Evolutionary conservation across 35 echinoderm and acorn worm genomes (phyloP).

Genomic region (Eucidaris tribuloides): DNA sequence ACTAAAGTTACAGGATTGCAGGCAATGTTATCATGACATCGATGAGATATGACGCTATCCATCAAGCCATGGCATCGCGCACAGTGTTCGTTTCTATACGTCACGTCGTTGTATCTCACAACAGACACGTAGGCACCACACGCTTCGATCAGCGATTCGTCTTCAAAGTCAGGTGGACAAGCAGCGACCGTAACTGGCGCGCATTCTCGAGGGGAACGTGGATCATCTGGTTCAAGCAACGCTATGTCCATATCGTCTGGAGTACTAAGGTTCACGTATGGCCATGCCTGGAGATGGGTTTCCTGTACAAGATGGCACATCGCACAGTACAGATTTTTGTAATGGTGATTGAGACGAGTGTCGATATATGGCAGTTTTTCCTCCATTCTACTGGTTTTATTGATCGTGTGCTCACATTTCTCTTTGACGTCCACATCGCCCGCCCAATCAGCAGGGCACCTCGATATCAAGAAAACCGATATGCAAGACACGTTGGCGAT

Average conservation of each 20-base stretch:
- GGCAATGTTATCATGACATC: background rate
- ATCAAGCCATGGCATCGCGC: background rate
- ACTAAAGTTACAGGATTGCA: too few species aligned
- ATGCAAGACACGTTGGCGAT: too few species aligned
- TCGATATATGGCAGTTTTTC: background rate
- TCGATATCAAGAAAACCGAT: too few species aligned
- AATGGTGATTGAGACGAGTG: background rate
- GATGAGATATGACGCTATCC: too few species aligned
- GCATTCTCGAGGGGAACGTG: background rate
- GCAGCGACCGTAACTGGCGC: background rate
- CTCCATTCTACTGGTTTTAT: too few species aligned
- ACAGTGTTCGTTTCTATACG: conserved; percentile 10
- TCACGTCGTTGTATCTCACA: background rate
- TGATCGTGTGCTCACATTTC: background rate
- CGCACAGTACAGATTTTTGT: background rate
- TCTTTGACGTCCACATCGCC: background rate
- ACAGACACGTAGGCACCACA: background rate
- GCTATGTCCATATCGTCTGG: background rate
- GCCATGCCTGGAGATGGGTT: background rate
- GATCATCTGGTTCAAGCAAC: background rate
- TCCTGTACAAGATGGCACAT: background rate
- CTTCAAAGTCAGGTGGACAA: background rate
- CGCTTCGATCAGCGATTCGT: background rate
- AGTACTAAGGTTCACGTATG: background rate
- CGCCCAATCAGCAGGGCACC: too few species aligned